Conservation (phyloP, 1,140 invertebrate species). For the Scaptodrosophila lebanonensis region DNA sequence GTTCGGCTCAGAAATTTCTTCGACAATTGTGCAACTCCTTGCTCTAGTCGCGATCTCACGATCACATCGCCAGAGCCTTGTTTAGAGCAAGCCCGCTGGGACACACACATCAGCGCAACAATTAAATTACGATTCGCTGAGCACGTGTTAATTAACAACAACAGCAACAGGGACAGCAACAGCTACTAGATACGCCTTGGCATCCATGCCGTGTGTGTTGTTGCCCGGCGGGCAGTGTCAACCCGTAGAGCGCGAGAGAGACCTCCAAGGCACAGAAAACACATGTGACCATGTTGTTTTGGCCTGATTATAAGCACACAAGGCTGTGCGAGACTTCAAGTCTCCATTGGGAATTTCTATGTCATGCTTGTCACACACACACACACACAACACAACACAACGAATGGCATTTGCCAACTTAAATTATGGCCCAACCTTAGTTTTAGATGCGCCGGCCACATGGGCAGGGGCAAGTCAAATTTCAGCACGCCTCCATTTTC, state of each 20-base stretch:
- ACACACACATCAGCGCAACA: constrained; percentile 56
- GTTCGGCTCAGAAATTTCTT: no score
- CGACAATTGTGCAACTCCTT: no score
- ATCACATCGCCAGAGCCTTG: no score
- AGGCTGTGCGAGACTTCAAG: no score
- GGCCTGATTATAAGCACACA: constrained; percentile 69
- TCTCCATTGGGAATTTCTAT: constrained; percentile 68
- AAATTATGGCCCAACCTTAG: constrained; percentile 70
- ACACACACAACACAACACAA: no score
- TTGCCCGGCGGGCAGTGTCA: no score
- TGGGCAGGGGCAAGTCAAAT: no score
- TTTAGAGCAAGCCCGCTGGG: no score
- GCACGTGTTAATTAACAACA: constrained; percentile 76
- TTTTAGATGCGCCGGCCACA: constrained; percentile 39
- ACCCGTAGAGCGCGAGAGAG: no score
- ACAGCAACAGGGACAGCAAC: constrained; percentile 38
- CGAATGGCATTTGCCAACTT: constrained; percentile 41
- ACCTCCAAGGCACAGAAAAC: constrained; percentile 8
- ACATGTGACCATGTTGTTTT: constrained; percentile 57
- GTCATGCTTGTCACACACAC: constrained; percentile 52
- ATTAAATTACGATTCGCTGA: constrained; percentile 77
- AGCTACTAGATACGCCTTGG: no score
- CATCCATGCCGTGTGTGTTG: no score
- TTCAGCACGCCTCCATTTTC: neutral
- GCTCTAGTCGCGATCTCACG: no score